phyloP scores from a whole-genome alignment of 2,797 vertebrate species.

The Furcifer pardalis region DNA sequence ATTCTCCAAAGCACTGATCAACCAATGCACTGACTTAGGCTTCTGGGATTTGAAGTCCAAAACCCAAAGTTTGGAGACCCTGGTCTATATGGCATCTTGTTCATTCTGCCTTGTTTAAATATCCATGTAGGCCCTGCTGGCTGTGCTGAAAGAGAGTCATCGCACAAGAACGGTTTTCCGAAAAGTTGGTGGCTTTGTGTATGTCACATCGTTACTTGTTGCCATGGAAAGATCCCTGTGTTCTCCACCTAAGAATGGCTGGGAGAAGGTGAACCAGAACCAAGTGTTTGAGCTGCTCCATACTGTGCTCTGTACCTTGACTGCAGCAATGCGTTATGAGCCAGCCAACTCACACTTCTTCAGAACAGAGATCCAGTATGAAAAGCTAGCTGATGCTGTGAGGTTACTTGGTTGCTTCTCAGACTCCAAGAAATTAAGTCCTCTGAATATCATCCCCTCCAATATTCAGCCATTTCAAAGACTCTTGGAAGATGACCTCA shows the following conservation, averaged over 20 bases:
- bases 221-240: slow-evolving; percentile 96
- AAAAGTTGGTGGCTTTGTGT: slow-evolving; percentile 97
- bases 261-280: slow-evolving; percentile 95
- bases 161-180: slow-evolving; percentile 95
- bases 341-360: slow-evolving; percentile 98
- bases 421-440: slow-evolving; percentile 89
- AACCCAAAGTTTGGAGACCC: neutral
- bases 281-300: slow-evolving; percentile 94
- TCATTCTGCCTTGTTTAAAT: slow-evolving; percentile 20
- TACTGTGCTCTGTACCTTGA: slow-evolving; percentile 94
- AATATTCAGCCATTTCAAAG: slow-evolving; percentile 94
- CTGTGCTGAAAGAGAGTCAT: slow-evolving; percentile 92
- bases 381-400: slow-evolving; percentile 96
- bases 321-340: slow-evolving; percentile 98
- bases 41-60: too few species aligned
- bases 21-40: too few species aligned
- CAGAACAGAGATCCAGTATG: slow-evolving; percentile 96
- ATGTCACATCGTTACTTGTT: slow-evolving; percentile 94
- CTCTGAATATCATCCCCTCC: slow-evolving; percentile 86
- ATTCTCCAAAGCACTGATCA: too few species aligned
- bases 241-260: slow-evolving; percentile 86
- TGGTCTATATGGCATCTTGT: neutral
- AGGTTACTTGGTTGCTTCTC: slow-evolving; percentile 97
- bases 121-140: slow-evolving; percentile 83
- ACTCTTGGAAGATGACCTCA: slow-evolving; percentile 90